Evolutionary conservation across 2,797 vertebrate species (phyloP).

Genomic region (Cetoscarus ocellatus): DNA sequence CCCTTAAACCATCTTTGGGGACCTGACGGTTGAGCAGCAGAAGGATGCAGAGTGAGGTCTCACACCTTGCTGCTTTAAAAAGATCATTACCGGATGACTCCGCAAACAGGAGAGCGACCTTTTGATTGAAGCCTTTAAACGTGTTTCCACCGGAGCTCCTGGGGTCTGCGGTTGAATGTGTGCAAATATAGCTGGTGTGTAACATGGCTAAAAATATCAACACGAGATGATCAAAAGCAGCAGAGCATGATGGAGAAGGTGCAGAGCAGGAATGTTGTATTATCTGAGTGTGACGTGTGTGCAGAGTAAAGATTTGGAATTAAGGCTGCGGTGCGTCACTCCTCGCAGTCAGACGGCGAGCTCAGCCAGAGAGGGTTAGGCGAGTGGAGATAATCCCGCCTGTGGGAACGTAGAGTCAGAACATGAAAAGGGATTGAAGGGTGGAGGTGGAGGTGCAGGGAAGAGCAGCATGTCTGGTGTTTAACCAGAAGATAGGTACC

Average conservation of each 20-base stretch:
- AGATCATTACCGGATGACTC: conserved; percentile 25
- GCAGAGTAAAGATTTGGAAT: conserved; percentile 4
- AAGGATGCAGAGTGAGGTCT: conserved; percentile 1
- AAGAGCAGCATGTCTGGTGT: not conserved
- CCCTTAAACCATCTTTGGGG: conserved; percentile 3
- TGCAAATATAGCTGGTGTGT: conserved; percentile 22
- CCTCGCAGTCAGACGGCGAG: not conserved
- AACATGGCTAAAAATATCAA: conserved; percentile 20
- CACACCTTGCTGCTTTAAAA: conserved; percentile 30
- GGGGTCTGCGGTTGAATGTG: conserved; percentile 11
- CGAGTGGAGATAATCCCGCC: not conserved
- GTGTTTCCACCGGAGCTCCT: conserved; percentile 21
- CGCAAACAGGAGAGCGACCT: conserved; percentile 25
- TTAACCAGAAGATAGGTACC: not conserved
- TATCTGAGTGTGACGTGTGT: conserved; percentile 2
- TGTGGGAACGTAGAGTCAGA: not conserved
- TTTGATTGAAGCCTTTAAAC: conserved; percentile 50
- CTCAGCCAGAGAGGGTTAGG: not conserved
- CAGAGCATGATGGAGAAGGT: conserved; percentile 4
- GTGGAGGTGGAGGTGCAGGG: not conserved
- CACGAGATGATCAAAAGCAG: conserved; percentile 21
- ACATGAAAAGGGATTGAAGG: not conserved
- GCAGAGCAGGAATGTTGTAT: not conserved
- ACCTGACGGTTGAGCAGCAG: conserved; percentile 8
- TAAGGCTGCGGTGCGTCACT: not conserved